Evolutionary conservation across 92 coral and sea anemone genomes (phyloP), one percentile per base, ranked within the genome.

Genomic region (Bergia sp.): DNA sequence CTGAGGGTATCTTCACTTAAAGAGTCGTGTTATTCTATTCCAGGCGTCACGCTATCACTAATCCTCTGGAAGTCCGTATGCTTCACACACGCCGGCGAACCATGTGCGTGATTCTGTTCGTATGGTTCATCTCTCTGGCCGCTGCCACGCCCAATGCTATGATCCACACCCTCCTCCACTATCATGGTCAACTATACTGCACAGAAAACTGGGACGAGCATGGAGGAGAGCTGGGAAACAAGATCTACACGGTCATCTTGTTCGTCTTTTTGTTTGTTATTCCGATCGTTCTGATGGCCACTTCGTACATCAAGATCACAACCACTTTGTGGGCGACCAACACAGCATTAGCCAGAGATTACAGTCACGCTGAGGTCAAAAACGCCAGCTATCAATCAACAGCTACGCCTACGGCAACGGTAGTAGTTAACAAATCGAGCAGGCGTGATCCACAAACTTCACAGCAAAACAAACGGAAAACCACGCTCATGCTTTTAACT

Each of bases 401-500:
- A 37, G 61, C 37, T 37, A 18, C 7, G 12, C 41, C 37, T 37
- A 18, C 7, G 12, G 47, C 61, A 9, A 53, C 66, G 49, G 7
- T 37, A 18, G 53, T 42, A 13, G 40, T 6, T 13, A 55, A 40
- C n/a, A 76, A 85, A 73, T 73, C 81, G 23, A 71, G 57, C 18
- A 37, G 37, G 49, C 36, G 42, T 61, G 73, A 86, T 45, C 65
- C 79, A 10, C 83, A 37, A 23, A 86, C 72, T n/a, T n/a, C 69
- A 16, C 50, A 47, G 74, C 55, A 86, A 47, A 92, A 82, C 80
- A 95, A 92, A 86, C 96, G 98, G 3, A 95, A 95, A 91, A 95
- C 99, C 36, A 94, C 97, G 15, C 90, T 92, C 42, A 96, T 96
- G 99, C 92, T 96, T 81, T 80, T 96, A 13, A 90, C 94, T 15